Base-by-base conservation (phyloP, 2,888 invertebrate genomes). In the Ligdia adustata region DNA sequence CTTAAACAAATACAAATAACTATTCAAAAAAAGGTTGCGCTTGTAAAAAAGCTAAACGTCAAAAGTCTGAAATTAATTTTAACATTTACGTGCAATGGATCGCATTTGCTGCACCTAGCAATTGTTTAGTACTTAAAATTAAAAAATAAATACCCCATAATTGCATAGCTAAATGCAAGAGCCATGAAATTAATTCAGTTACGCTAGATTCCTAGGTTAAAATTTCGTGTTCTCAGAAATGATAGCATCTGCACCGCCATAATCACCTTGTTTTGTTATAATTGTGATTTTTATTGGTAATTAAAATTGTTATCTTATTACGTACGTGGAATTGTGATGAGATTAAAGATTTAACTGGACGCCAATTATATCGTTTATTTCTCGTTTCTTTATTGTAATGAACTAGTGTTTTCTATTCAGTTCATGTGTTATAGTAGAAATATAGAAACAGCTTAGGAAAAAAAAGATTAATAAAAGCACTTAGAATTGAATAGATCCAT, bases 151-250 rank as follows among this genome's bases (percentile, higher is more conserved):
- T 64, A 54, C 55, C 48, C 50, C 61, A 61, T 82, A 80, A 84
- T 84, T 80, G 72, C 66, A 72, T 64, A 66, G 64, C 66, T 54
- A 62, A 78, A 63, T 60, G 62, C 60, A 46, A 66, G 64, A 65
- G 66, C 74, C 85, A 72, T 82, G 73, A 79, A 85, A 82, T 79
- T 50, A 74, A 80, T 79, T 71, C 81, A 55, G 40, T 56, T 57
- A 43, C 34, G 43, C 39, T 43, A 48, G 40, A 40, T 48, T 48
- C 37, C 13, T 50, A 44, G 51, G 42, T 63, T 59, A 32, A 57
- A 62, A 57, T 57, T 61, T 56, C 49, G 49, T 56, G 22, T 57
- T 55, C 41, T 34, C 45, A 16, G 38, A 38, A 43, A 24, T 6
- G 16, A 41, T 40, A 13, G 24, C 14, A 40, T 47, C 41, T 34